Evolutionary conservation across 2,888 invertebrate species (phyloP).

Genomic region (Lysandra bellargus): DNA sequence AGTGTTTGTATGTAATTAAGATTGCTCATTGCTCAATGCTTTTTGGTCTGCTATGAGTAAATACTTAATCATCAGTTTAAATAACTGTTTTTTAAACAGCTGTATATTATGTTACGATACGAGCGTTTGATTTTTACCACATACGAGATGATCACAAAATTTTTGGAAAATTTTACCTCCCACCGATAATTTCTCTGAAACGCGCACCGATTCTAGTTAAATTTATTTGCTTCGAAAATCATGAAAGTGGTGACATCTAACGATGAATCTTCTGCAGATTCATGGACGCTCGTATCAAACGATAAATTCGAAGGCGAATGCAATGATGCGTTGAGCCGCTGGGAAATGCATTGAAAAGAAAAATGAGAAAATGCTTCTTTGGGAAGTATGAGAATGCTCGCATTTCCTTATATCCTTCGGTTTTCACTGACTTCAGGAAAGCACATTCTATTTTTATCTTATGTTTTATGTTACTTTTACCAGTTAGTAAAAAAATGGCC

Average conservation of each 20-base stretch:
- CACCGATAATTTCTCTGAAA: neutral
- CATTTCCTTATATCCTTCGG: neutral
- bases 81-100: too few species aligned
- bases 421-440: neutral
- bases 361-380: constrained; percentile 13
- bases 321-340: constrained; percentile 17
- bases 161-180: neutral
- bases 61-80: too few species aligned
- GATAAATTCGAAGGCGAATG: constrained; percentile 15
- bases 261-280: constrained; percentile 5
- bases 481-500: too few species aligned
- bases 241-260: constrained; percentile 17
- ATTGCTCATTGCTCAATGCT: too few species aligned
- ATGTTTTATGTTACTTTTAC: neutral
- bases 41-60: too few species aligned
- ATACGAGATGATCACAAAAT: neutral
- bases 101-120: neutral
- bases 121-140: neutral
- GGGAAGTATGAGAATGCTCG: neutral
- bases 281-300: constrained; percentile 16
- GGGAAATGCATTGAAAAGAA: constrained; percentile 17
- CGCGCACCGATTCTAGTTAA: constrained; percentile 2
- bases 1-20: too few species aligned
- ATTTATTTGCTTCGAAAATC: constrained; percentile 13
- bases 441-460: neutral